Percentiles rank a stretch among this genome's conserved stretches.
Evolutionary conservation across 2,888 invertebrate genomes (phyloP).

Genomic region (Leucophora obtusa): DNA sequence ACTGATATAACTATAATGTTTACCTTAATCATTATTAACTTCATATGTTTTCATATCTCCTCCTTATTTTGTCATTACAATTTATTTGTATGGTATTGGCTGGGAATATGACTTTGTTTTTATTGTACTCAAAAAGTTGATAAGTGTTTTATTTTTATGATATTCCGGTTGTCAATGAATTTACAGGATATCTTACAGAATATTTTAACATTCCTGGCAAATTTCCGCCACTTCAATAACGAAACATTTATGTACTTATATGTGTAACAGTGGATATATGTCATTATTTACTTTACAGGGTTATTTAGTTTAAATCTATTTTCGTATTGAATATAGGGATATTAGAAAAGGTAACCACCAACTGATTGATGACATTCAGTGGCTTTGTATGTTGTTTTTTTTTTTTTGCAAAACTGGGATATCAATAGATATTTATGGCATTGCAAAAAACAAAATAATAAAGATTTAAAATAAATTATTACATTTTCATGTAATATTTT

Average conservation of each 20-base stretch:
- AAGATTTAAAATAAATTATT: slow-evolving; percentile 35
- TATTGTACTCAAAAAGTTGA: slow-evolving; percentile 50
- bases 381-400: slow-evolving; percentile 23
- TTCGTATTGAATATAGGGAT: slow-evolving; percentile 11
- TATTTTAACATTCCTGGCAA: slow-evolving; percentile 52
- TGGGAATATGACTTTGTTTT: slow-evolving; percentile 59
- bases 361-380: slow-evolving; percentile 56
- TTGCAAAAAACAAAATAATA: slow-evolving; percentile 22
- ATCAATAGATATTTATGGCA: slow-evolving; percentile 12
- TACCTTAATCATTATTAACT: slow-evolving; percentile 59
- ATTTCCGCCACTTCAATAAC: slow-evolving; percentile 52
- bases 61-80: slow-evolving; percentile 4
- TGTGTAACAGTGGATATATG: neutral
- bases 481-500: slow-evolving; percentile 17
- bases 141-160: slow-evolving; percentile 59
- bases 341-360: slow-evolving; percentile 15
- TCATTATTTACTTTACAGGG: slow-evolving; percentile 2
- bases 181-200: slow-evolving; percentile 60
- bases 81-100: neutral
- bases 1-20: slow-evolving; percentile 20
- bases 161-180: slow-evolving; percentile 59
- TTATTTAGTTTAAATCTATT: neutral
- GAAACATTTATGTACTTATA: neutral
- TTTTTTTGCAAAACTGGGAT: neutral
- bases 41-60: slow-evolving; percentile 52